Conservation (phyloP, 2,888 invertebrate genomes). For the Alcis repandata region DNA sequence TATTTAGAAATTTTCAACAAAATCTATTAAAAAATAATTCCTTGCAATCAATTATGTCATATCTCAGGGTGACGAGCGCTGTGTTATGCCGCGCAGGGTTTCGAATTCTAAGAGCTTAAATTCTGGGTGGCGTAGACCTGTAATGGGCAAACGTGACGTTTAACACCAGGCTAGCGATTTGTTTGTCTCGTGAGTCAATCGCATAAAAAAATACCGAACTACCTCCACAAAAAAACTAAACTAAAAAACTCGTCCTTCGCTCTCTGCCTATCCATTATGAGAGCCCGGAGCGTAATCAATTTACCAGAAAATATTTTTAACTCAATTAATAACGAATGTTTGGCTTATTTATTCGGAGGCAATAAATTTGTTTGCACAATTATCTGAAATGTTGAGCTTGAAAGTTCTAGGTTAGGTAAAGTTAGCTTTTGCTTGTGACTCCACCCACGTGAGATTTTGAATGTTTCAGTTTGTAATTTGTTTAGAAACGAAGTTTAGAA, state of each 20-base stretch:
- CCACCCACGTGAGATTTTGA: conserved; percentile 1
- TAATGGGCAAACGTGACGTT: too few species aligned
- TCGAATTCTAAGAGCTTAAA: too few species aligned
- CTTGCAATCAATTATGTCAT: too few species aligned
- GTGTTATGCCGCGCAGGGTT: too few species aligned
- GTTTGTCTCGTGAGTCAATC: too few species aligned
- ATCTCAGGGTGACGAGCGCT: too few species aligned
- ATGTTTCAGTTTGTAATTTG: conserved; percentile 1
- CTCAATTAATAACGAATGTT: conserved; percentile 44
- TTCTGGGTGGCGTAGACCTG: too few species aligned
- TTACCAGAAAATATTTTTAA: conserved; percentile 49
- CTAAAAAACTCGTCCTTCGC: neutral
- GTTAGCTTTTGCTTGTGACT: conserved; percentile 10
- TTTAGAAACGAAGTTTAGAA: conserved; percentile 12
- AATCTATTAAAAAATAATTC: too few species aligned
- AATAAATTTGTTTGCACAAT: conserved; percentile 38
- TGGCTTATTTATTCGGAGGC: conserved; percentile 28
- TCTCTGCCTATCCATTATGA: conserved; percentile 35
- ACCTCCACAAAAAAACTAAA: neutral
- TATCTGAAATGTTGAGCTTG: conserved; percentile 29
- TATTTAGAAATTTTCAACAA: too few species aligned
- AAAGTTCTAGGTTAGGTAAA: conserved; percentile 26
- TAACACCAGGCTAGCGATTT: too few species aligned
- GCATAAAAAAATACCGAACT: neutral
- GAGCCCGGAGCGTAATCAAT: conserved; percentile 40